Percentiles rank a stretch among this genome's conserved stretches.
These are phyloP conservation scores for Cisticola juncidis DNA, from an alignment of 2,113 vertebrate species.

Conservation along the genomic window DNA sequence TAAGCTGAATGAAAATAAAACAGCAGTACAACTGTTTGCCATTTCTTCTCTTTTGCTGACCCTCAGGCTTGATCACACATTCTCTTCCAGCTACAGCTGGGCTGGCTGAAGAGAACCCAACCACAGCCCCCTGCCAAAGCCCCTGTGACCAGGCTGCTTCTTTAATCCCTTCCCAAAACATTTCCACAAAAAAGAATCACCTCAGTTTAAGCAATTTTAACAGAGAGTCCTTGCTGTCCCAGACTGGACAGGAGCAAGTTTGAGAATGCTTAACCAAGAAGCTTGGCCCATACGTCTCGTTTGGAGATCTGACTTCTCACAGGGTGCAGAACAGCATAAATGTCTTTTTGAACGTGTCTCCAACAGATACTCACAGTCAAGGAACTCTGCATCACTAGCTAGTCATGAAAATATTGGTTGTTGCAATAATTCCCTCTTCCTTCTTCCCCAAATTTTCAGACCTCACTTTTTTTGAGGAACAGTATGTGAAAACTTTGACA, in stretches of 20 bases:
- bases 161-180: neutral
- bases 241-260: neutral
- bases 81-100: neutral
- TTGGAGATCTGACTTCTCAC: neutral
- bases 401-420: neutral
- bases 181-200: neutral
- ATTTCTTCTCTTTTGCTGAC: neutral
- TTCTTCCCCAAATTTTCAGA: neutral
- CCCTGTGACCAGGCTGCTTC: neutral
- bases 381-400: neutral
- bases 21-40: neutral
- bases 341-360: neutral
- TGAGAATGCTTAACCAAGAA: neutral
- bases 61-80: neutral
- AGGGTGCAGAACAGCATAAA: neutral
- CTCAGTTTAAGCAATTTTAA: neutral
- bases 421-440: neutral
- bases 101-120: neutral
- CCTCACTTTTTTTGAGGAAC: neutral
- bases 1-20: neutral
- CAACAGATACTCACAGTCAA: neutral
- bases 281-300: neutral
- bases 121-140: neutral
- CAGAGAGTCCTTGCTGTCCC: neutral
- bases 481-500: neutral